Evolutionary conservation across 2,888 invertebrate genomes (phyloP).

Genomic region (Eupithecia tripunctaria): DNA sequence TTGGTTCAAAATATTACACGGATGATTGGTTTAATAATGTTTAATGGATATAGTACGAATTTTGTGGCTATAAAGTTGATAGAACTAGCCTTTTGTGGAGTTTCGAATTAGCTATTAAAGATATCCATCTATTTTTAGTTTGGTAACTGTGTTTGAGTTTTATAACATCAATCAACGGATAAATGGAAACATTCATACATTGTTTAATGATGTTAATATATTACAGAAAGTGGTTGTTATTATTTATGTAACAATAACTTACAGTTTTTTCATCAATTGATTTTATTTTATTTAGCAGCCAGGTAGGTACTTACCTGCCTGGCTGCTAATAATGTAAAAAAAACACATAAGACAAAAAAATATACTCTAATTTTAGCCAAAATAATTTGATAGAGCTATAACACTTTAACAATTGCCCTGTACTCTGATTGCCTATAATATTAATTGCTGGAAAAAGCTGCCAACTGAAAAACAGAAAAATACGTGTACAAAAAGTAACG

Average conservation of each 20-base stretch:
- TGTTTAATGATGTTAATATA: too few relatives aligned
- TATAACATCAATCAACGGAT: neutral
- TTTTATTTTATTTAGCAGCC: too few relatives aligned
- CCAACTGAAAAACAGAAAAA: neutral
- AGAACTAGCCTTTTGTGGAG: conserved; percentile 3
- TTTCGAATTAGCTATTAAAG: neutral
- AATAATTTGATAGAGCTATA: too few relatives aligned
- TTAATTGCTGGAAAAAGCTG: neutral
- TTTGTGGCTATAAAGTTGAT: neutral
- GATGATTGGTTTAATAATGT: conserved; percentile 3
- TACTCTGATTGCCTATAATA: neutral
- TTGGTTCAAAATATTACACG: neutral
- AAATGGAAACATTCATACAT: too few relatives aligned
- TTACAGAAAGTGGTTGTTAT: too few relatives aligned
- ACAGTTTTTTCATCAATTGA: too few relatives aligned
- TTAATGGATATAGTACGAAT: neutral
- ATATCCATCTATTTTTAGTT: neutral
- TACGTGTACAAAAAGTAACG: neutral
- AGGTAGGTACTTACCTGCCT: too few relatives aligned
- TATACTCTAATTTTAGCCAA: too few relatives aligned
- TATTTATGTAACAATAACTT: too few relatives aligned
- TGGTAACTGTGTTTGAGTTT: neutral
- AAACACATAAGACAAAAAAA: too few relatives aligned
- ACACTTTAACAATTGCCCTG: neutral
- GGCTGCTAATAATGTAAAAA: too few relatives aligned